Percentiles rank a stretch among this genome's conserved stretches.
Conservation (phyloP, 2,113 vertebrate species). For the Rhizomys pruinosus region DNA sequence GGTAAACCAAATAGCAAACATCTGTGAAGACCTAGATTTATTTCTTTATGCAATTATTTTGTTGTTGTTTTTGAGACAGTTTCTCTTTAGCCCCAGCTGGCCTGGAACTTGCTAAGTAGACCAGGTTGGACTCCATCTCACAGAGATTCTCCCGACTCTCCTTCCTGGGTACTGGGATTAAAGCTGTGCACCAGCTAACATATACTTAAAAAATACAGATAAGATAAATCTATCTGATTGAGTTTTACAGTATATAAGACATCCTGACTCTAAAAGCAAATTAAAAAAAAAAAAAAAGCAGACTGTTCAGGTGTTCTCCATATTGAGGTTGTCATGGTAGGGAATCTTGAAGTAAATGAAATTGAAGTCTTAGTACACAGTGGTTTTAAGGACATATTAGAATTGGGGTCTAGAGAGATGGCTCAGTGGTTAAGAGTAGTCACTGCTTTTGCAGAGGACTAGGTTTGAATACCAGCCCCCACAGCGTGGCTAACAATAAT, state of each 20-base stretch:
- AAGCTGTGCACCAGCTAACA: no score
- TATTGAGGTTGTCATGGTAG: background rate
- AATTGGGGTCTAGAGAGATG: no score
- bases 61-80: no score
- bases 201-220: background rate
- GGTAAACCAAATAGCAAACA: background rate
- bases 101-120: no score
- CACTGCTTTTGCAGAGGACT: no score
- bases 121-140: no score
- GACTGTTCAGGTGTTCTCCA: background rate
- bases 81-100: no score
- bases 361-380: background rate
- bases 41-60: background rate
- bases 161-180: no score
- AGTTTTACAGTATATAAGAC: background rate
- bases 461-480: no score
- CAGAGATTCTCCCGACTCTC: no score
- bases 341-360: background rate
- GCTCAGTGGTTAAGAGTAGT: no score
- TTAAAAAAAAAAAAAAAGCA: background rate
- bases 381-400: background rate
- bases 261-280: background rate
- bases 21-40: background rate
- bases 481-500: no score
- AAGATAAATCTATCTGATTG: background rate